Evolutionary conservation across 2,113 vertebrate species (phyloP).

Genomic region (Gymnogyps californianus): DNA sequence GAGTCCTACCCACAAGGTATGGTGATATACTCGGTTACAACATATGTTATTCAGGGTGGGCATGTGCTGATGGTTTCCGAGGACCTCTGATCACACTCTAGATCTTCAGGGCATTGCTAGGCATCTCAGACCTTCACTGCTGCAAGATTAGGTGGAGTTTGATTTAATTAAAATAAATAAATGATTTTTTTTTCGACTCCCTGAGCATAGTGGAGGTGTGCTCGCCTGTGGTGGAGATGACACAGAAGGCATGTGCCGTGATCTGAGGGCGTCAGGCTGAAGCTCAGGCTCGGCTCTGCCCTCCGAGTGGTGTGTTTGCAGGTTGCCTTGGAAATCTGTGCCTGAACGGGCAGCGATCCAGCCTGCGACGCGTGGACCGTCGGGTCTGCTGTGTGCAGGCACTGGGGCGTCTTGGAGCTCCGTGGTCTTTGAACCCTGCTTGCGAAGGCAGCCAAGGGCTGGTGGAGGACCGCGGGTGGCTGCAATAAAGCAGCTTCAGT

Average conservation of each 20-base stretch:
- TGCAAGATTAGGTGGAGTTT: not conserved
- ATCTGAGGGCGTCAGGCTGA: not conserved
- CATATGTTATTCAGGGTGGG: not conserved
- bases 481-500: not conserved
- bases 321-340: not conserved
- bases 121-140: not conserved
- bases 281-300: not conserved
- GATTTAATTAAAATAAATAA: not conserved
- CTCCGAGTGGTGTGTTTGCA: not conserved
- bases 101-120: not conserved
- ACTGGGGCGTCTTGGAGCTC: not conserved
- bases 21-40: fast-evolving
- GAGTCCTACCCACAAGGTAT: fast-evolving
- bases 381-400: not conserved
- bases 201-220: not conserved
- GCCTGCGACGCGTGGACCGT: fast-evolving
- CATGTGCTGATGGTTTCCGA: fast-evolving
- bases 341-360: not conserved
- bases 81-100: not conserved
- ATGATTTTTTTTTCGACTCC: fast-evolving
- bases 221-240: not conserved
- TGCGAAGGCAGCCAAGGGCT: not conserved
- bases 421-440: not conserved
- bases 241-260: not conserved
- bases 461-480: not conserved